phyloP scores from a whole-genome alignment of 2,113 vertebrate genomes.

The Abramis brama region DNA sequence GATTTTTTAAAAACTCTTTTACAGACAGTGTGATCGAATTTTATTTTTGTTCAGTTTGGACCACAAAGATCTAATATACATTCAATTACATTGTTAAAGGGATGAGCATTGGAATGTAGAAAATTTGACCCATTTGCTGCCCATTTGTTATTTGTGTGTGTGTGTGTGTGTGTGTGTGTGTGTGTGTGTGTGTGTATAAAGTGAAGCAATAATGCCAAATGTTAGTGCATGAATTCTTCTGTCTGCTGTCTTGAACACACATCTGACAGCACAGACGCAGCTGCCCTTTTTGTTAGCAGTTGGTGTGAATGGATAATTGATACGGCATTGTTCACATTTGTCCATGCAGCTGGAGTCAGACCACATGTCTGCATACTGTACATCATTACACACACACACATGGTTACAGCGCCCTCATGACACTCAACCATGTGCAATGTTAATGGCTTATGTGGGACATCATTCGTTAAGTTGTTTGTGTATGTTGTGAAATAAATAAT shows the following conservation, averaged over 20 bases:
- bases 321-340: constrained; percentile 5
- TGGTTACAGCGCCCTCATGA: background rate
- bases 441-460: background rate
- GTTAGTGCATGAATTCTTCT: constrained; percentile 17
- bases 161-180: background rate
- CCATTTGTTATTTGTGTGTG: background rate
- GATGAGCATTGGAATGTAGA: constrained; percentile 35
- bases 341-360: constrained; percentile 19
- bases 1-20: background rate
- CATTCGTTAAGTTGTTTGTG: constrained; percentile 17
- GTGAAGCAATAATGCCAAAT: constrained; percentile 3
- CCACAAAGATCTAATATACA: background rate
- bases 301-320: constrained; percentile 6
- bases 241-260: background rate
- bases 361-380: background rate
- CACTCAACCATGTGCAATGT: background rate
- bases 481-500: background rate
- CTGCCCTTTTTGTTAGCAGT: constrained; percentile 35
- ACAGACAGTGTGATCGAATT: background rate
- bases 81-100: constrained; percentile 17
- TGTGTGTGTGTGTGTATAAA: background rate
- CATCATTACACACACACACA: background rate
- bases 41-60: background rate
- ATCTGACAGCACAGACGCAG: constrained; percentile 1
- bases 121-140: constrained; percentile 29